Conservation (phyloP, 2,888 invertebrate species). For the Pseudeuparius sepicola region DNA sequence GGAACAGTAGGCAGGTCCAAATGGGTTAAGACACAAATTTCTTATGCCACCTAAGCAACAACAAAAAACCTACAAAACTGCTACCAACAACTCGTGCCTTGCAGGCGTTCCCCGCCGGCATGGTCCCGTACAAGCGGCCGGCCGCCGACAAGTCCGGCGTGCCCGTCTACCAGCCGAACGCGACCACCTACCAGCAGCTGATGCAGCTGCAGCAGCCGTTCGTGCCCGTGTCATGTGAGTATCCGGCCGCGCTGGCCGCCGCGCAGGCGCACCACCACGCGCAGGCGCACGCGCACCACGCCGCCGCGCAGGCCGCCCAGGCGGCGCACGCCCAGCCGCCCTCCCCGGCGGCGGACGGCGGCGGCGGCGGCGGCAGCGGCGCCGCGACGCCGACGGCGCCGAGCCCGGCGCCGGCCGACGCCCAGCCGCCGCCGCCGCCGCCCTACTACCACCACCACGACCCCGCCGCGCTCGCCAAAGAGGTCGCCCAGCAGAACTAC, state of each 20-base stretch:
- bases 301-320: slow-evolving; percentile 24
- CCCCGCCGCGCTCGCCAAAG: slow-evolving; percentile 63
- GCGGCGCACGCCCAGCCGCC: slow-evolving; percentile 15
- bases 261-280: slow-evolving; percentile 25
- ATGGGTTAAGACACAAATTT: no score
- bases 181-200: slow-evolving; percentile 88
- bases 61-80: no score
- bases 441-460: slow-evolving; percentile 39
- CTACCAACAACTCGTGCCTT: no score
- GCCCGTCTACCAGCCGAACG: slow-evolving; percentile 89
- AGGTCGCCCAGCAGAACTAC: slow-evolving; percentile 75
- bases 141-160: slow-evolving; percentile 94
- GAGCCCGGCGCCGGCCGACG: slow-evolving; percentile 19
- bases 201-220: slow-evolving; percentile 92
- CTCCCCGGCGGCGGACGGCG: slow-evolving; percentile 23
- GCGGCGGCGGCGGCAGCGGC: slow-evolving; percentile 25
- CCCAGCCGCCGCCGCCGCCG: slow-evolving; percentile 24
- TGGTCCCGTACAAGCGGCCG: slow-evolving; percentile 93
- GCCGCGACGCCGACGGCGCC: slow-evolving; percentile 1
- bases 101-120: slow-evolving; percentile 90
- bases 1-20: no score
- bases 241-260: slow-evolving; percentile 62
- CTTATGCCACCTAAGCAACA: no score
- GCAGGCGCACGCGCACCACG: slow-evolving; percentile 25
- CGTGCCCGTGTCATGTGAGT: slow-evolving; percentile 99